Conservation (phyloP, 2,888 invertebrate genomes). For the Melanargia galathea region DNA sequence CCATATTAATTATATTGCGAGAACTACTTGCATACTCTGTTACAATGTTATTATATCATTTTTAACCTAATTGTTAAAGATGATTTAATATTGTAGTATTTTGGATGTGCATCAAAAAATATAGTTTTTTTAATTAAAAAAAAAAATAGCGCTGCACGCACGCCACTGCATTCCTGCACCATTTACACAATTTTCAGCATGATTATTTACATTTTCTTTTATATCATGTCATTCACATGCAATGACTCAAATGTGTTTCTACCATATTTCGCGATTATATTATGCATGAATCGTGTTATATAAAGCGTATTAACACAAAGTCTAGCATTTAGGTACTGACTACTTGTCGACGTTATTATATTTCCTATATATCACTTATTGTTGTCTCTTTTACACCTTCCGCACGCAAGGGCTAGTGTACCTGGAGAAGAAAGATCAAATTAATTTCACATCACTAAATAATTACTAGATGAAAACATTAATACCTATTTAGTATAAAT, state of each 20-base stretch:
- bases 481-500: not conserved
- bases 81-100: not conserved
- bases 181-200: too few relatives aligned
- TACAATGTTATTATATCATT: not conserved
- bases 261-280: not conserved
- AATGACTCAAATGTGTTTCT: too few relatives aligned
- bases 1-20: not conserved
- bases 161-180: too few relatives aligned
- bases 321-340: slow-evolving; percentile 19
- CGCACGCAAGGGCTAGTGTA: slow-evolving; percentile 11
- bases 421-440: slow-evolving; percentile 16
- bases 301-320: slow-evolving; percentile 25
- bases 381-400: slow-evolving; percentile 22
- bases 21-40: not conserved
- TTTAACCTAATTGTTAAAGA: too few relatives aligned
- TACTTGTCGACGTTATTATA: slow-evolving; percentile 28
- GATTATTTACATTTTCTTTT: too few relatives aligned
- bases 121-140: too few relatives aligned
- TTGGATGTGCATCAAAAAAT: not conserved
- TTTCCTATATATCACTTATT: slow-evolving; percentile 32
- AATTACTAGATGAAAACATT: not conserved
- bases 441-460: not conserved
- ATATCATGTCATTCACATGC: too few relatives aligned
- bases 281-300: slow-evolving; percentile 2
- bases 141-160: too few relatives aligned